Conservation (phyloP, 2,888 invertebrate species). For the Dynastes maya region DNA sequence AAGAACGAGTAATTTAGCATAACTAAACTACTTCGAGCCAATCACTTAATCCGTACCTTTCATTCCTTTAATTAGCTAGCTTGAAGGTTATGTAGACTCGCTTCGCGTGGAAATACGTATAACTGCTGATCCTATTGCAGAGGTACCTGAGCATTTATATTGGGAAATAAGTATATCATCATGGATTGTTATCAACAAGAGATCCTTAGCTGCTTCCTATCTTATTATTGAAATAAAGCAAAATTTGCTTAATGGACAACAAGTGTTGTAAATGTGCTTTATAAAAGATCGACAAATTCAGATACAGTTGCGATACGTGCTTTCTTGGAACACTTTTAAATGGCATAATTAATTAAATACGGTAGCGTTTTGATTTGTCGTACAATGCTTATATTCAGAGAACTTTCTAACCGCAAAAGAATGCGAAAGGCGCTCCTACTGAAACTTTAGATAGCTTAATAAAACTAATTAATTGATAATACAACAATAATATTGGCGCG, state of each 20-base stretch:
- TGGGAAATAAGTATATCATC: constrained; percentile 25
- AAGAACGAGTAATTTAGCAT: neutral
- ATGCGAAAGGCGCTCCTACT: too few species aligned
- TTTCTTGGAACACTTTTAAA: constrained; percentile 1
- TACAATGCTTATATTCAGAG: neutral
- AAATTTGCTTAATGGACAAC: constrained; percentile 37
- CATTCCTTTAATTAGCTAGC: neutral
- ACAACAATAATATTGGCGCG: too few species aligned
- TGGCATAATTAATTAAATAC: neutral
- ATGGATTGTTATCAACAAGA: constrained; percentile 10
- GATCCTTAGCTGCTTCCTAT: constrained; percentile 20
- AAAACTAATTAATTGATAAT: too few species aligned
- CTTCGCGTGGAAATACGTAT: neutral
- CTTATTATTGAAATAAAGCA: constrained; percentile 25
- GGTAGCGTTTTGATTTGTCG: neutral
- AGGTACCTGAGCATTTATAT: constrained; percentile 5
- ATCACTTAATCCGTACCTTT: constrained; percentile 1
- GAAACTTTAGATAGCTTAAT: too few species aligned
- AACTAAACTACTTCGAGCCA: neutral
- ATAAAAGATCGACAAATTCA: constrained; percentile 12
- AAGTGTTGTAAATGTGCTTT: constrained; percentile 21
- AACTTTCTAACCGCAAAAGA: too few species aligned
- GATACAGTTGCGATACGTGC: neutral
- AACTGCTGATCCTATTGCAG: neutral
- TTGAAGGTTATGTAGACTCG: neutral